Evolutionary conservation across 30 jellyfish, hydroid and myxozoan genomes (phyloP).

Genomic region (Aurelia aurita): DNA sequence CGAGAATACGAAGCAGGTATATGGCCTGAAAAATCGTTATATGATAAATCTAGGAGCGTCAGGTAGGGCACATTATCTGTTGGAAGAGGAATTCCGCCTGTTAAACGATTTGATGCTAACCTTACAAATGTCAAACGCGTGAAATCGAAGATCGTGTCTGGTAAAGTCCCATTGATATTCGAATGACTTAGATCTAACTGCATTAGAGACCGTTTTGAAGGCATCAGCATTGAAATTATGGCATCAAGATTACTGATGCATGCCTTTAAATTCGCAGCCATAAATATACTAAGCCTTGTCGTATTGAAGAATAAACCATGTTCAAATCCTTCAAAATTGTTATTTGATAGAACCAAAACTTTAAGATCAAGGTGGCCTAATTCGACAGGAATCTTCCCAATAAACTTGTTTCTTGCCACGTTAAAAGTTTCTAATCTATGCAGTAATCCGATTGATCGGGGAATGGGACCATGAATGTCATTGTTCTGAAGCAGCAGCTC

Average conservation of each 20-base stretch:
- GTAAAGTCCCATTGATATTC: conserved; percentile 38
- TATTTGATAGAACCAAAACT: conserved; percentile 43
- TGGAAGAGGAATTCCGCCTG: conserved; percentile 40
- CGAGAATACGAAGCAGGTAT: conserved; percentile 52
- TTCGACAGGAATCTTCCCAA: conserved; percentile 35
- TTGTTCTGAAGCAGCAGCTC: conserved; percentile 57
- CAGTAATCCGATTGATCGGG: conserved; percentile 53
- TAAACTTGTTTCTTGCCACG: conserved; percentile 36
- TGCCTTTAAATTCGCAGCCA: conserved; percentile 16
- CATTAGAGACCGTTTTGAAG: conserved; percentile 10
- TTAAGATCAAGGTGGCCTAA: conserved; percentile 23
- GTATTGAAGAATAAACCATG: not conserved
- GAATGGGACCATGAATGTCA: conserved; percentile 31
- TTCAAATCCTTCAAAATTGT: conserved; percentile 41
- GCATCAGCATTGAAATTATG: not conserved
- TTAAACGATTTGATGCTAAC: conserved; percentile 33
- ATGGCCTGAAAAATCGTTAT: conserved; percentile 41
- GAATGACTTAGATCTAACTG: conserved; percentile 56
- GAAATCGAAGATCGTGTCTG: conserved; percentile 25
- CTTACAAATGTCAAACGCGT: conserved; percentile 18
- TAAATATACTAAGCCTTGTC: conserved; percentile 18
- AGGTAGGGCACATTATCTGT: conserved; percentile 36
- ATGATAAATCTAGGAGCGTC: conserved; percentile 30
- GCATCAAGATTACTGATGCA: conserved; percentile 2
- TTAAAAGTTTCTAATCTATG: conserved; percentile 3